These are phyloP conservation scores for Nineta flava DNA, from an alignment of 2,888 invertebrate species.

Conservation along the genomic window DNA sequence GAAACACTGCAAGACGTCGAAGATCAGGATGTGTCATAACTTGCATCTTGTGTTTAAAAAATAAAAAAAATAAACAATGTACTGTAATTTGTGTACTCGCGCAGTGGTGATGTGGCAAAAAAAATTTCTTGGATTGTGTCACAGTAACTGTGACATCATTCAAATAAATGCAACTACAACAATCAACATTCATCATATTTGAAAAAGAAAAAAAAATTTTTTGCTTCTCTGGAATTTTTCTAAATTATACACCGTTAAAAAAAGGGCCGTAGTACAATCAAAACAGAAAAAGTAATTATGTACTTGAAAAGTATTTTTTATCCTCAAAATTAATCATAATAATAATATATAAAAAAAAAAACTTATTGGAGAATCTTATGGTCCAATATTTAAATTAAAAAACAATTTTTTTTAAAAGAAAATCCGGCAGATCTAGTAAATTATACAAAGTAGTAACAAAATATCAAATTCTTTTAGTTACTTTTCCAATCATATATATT, in stretches of 20 bases:
- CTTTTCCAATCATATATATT: too few species aligned
- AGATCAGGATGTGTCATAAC: slow-evolving; percentile 92
- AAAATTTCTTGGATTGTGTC: background rate
- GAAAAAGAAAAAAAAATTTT: background rate
- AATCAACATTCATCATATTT: background rate
- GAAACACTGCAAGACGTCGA: slow-evolving; percentile 85
- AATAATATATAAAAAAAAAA: too few species aligned
- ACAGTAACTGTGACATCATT: background rate
- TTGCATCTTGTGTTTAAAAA: slow-evolving; percentile 10
- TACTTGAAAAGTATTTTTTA: too few species aligned
- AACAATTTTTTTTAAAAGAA: background rate
- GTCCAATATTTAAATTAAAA: background rate
- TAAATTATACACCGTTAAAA: background rate
- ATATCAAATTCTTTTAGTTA: too few species aligned
- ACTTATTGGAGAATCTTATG: background rate
- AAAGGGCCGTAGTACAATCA: background rate
- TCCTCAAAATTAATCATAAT: background rate
- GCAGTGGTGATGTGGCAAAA: slow-evolving; percentile 4
- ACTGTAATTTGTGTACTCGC: slow-evolving; percentile 8
- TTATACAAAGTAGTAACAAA: background rate
- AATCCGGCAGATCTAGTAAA: background rate
- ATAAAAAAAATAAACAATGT: slow-evolving; percentile 6
- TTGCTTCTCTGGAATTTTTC: slow-evolving; percentile 3
- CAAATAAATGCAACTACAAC: background rate
- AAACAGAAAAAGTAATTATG: too few species aligned